These are phyloP conservation scores for Microcebus tavaratra DNA, from an alignment of 2,113 vertebrate genomes.

Conservation along the genomic window DNA sequence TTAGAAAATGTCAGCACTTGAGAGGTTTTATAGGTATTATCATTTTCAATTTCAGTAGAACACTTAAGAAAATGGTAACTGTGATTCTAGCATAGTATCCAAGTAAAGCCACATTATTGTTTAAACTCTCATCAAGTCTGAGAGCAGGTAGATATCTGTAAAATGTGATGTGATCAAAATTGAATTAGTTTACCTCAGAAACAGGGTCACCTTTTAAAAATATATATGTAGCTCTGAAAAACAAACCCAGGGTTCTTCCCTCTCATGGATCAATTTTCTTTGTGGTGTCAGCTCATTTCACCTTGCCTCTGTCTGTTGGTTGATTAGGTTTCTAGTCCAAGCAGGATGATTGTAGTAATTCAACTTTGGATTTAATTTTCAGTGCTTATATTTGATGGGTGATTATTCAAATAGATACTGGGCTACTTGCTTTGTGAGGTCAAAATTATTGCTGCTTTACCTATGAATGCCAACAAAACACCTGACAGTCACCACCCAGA, in stretches of 20 bases:
- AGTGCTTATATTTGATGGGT: slow-evolving; percentile 36
- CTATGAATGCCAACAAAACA: background rate
- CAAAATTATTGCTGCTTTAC: background rate
- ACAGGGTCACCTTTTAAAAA: background rate
- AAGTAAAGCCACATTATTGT: slow-evolving; percentile 35
- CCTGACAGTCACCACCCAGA: background rate
- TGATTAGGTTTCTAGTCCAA: slow-evolving; percentile 47
- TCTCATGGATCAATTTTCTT: slow-evolving; percentile 6
- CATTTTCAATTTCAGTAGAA: slow-evolving; percentile 69
- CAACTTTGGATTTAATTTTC: slow-evolving; percentile 45
- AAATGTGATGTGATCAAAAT: slow-evolving; percentile 42
- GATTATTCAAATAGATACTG: slow-evolving; percentile 45
- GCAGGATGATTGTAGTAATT: slow-evolving; percentile 50
- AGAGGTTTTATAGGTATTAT: slow-evolving; percentile 67
- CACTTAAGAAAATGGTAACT: slow-evolving; percentile 68
- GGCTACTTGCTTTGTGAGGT: slow-evolving; percentile 17
- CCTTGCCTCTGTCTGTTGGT: slow-evolving; percentile 11
- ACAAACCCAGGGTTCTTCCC: background rate
- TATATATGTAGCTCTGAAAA: background rate
- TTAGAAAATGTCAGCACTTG: slow-evolving; percentile 70
- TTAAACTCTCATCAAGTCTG: slow-evolving; percentile 43
- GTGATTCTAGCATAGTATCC: slow-evolving; percentile 30
- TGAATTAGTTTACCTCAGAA: slow-evolving; percentile 41
- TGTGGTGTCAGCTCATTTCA: slow-evolving; percentile 48
- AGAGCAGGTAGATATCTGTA: background rate